Conservation (phyloP, 2,888 invertebrate genomes). For the Bursaphelenchus okinawaensis region DNA sequence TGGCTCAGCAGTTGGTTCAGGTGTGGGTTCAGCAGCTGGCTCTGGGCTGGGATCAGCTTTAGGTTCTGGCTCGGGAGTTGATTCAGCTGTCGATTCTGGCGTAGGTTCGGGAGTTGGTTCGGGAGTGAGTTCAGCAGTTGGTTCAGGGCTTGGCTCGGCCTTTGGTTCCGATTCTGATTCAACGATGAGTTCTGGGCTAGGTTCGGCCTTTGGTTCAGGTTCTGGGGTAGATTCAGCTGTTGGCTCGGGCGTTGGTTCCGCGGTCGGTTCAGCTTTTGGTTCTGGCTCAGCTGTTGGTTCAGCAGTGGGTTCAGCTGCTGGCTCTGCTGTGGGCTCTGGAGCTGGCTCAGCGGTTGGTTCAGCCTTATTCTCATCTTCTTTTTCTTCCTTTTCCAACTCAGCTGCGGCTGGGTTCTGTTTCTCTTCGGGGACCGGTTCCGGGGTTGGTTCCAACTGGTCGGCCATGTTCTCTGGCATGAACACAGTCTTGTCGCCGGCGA, state of each 20-base stretch:
- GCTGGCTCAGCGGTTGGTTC: conserved; percentile 10
- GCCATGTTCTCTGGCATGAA: conserved; percentile 5
- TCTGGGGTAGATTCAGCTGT: conserved; percentile 12
- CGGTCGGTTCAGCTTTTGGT: conserved; percentile 25
- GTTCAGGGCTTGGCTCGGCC: conserved; percentile 21
- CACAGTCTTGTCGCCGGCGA: conserved; percentile 10
- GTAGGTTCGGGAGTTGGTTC: conserved; percentile 21
- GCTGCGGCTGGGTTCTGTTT: background rate
- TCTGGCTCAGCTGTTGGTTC: conserved; percentile 19
- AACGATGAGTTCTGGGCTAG: conserved; percentile 17
- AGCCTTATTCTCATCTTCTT: conserved; percentile 3
- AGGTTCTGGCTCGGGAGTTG: conserved; percentile 20
- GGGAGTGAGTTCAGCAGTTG: conserved; percentile 15
- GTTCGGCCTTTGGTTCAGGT: conserved; percentile 10
- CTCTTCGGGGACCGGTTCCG: conserved; percentile 4
- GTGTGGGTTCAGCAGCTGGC: conserved; percentile 24
- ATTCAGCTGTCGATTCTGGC: conserved; percentile 14
- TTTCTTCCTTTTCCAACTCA: background rate
- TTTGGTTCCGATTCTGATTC: conserved; percentile 26
- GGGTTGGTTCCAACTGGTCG: conserved; percentile 15
- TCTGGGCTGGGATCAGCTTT: conserved; percentile 23
- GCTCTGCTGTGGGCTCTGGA: conserved; percentile 10
- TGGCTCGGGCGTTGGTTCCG: conserved; percentile 17
- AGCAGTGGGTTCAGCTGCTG: conserved; percentile 13
- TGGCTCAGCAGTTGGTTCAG: conserved; percentile 14